A percentile compares a stretch with the other conserved stretches of the same genome.
These are phyloP conservation scores for Buceros bicornis DNA, from an alignment of 2,797 vertebrate species.

Conservation along the genomic window DNA sequence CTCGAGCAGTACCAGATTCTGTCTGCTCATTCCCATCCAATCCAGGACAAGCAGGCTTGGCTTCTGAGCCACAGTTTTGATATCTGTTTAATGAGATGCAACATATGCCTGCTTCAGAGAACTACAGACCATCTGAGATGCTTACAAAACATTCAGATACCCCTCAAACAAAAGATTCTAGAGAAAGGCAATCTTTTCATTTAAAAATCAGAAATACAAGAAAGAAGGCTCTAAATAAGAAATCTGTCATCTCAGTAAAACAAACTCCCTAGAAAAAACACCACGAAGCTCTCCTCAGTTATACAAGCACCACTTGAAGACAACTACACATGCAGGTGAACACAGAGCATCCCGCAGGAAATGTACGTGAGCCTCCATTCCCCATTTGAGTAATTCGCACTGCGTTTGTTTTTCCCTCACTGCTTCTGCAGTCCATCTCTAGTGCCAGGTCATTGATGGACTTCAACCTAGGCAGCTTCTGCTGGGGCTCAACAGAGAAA, in stretches of 20 bases:
- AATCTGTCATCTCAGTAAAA: background rate
- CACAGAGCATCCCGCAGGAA: background rate
- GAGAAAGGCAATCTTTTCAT: background rate
- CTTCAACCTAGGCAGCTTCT: background rate
- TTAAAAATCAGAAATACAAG: background rate
- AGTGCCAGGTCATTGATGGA: accelerated
- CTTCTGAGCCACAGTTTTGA: background rate
- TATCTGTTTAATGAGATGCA: background rate
- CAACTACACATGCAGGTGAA: background rate
- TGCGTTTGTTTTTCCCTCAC: background rate
- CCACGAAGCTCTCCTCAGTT: background rate
- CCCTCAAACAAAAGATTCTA: background rate
- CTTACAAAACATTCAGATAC: background rate
- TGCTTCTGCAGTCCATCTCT: background rate
- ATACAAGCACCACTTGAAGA: background rate
- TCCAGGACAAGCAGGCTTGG: background rate
- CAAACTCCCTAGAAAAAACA: background rate
- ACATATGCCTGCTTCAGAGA: background rate
- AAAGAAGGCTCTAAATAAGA: background rate
- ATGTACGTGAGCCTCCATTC: background rate
- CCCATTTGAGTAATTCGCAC: background rate
- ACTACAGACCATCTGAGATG: background rate
- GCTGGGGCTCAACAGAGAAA: background rate
- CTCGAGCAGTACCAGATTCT: background rate
- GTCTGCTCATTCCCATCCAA: background rate